Evolutionary conservation across 2,113 vertebrate genomes (phyloP).

Genomic region (Lipotes vexillifer): DNA sequence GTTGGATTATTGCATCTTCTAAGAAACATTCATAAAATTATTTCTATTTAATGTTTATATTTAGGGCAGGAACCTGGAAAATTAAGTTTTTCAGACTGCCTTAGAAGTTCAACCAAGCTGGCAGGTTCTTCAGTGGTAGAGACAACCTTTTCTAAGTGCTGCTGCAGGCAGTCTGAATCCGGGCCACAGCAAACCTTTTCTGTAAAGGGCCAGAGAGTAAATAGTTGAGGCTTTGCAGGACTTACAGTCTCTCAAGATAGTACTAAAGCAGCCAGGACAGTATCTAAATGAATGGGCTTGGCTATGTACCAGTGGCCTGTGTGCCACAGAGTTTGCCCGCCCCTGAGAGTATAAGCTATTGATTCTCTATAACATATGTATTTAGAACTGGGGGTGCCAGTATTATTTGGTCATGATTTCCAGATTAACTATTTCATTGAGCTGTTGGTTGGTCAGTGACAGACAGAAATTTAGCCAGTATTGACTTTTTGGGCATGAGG

Average conservation of each 20-base stretch:
- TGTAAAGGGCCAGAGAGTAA: neutral
- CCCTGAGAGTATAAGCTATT: neutral
- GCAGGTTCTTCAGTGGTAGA: neutral
- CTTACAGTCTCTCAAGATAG: fast-evolving
- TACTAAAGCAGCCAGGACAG: neutral
- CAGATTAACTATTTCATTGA: neutral
- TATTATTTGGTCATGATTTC: neutral
- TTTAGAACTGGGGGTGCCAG: neutral
- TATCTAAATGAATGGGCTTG: fast-evolving
- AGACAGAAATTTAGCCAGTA: neutral
- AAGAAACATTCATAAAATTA: neutral
- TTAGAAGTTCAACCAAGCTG: neutral
- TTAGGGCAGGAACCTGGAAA: neutral
- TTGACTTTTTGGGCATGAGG: neutral
- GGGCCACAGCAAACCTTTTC: too few species aligned
- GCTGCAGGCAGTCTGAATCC: neutral
- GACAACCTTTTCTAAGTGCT: neutral
- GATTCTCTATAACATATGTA: neutral
- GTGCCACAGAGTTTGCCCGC: neutral
- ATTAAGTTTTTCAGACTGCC: neutral
- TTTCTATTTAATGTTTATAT: neutral
- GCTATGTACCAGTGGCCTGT: neutral
- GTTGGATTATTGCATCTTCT: neutral
- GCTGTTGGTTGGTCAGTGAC: neutral
- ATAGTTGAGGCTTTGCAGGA: too few species aligned